Percentiles rank a stretch among this genome's conserved stretches.
Evolutionary conservation across 2,888 invertebrate genomes (phyloP).

Genomic region (Macropis europaea): DNA sequence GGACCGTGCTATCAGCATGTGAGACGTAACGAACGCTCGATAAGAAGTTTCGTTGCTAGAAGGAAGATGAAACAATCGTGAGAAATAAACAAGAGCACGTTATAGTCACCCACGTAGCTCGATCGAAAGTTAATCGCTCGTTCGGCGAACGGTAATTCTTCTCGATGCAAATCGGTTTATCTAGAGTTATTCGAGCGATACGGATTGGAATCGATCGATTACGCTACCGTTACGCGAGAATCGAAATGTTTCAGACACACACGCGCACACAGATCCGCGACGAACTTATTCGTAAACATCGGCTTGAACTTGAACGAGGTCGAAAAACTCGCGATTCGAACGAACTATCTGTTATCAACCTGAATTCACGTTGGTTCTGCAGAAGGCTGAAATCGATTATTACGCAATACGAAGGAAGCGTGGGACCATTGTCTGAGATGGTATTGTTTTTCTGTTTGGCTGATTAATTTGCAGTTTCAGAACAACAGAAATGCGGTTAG

Average conservation of each 20-base stretch:
- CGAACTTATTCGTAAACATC: conserved; percentile 4
- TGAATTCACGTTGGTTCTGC: too few relatives aligned
- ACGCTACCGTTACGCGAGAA: neutral
- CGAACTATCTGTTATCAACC: neutral
- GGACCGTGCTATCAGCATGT: conserved; percentile 35
- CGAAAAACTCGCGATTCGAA: neutral
- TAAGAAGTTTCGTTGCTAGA: conserved; percentile 47
- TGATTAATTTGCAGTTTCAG: too few relatives aligned
- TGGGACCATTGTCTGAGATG: too few relatives aligned
- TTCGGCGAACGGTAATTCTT: neutral
- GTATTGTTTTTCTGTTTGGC: too few relatives aligned
- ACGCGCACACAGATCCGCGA: neutral
- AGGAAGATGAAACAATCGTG: conserved; percentile 25
- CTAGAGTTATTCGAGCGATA: neutral
- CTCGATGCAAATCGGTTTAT: neutral
- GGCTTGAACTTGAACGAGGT: neutral
- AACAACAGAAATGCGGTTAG: too few relatives aligned
- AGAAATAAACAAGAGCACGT: too few relatives aligned
- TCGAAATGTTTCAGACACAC: neutral
- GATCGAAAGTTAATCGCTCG: neutral
- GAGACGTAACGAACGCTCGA: conserved; percentile 37
- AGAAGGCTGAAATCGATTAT: too few relatives aligned
- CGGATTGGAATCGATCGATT: neutral
- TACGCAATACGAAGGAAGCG: too few relatives aligned
- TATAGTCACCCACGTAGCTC: neutral